Percentiles rank a stretch among this genome's conserved stretches.
Evolutionary conservation across 1,140 invertebrate species (phyloP).

Genomic region (Trypoxylus dichotomus): DNA sequence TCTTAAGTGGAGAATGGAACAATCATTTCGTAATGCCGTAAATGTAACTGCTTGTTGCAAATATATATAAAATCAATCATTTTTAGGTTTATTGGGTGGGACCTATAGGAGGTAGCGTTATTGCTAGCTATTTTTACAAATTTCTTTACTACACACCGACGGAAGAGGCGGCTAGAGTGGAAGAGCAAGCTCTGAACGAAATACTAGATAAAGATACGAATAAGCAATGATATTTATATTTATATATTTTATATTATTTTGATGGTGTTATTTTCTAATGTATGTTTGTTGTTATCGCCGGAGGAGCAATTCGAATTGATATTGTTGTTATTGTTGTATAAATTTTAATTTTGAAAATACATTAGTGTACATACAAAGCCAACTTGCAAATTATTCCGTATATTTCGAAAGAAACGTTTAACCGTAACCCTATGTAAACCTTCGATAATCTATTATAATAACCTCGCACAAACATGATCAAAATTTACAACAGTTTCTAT

Average conservation of each 20-base stretch:
- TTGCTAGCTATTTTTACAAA: neutral
- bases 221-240: constrained; percentile 7
- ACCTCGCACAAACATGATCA: no score
- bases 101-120: constrained; percentile 58
- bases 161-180: neutral
- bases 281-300: neutral
- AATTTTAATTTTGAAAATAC: neutral
- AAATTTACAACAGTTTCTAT: no score
- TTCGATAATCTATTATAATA: no score
- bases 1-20: constrained; percentile 69
- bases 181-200: neutral
- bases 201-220: neutral
- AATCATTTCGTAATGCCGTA: constrained; percentile 70
- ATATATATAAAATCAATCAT: constrained; percentile 20
- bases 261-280: neutral
- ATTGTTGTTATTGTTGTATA: neutral
- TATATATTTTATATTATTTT: neutral
- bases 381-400: no score
- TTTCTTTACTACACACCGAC: neutral
- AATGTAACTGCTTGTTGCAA: neutral
- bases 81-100: constrained; percentile 72
- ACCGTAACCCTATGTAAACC: no score
- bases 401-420: no score
- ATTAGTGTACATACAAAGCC: neutral
- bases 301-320: neutral